A percentile compares a stretch with the other conserved stretches of the same genome.
Evolutionary conservation across 1,140 invertebrate species (phyloP).

Genomic region (Lutraria rhynchaena): DNA sequence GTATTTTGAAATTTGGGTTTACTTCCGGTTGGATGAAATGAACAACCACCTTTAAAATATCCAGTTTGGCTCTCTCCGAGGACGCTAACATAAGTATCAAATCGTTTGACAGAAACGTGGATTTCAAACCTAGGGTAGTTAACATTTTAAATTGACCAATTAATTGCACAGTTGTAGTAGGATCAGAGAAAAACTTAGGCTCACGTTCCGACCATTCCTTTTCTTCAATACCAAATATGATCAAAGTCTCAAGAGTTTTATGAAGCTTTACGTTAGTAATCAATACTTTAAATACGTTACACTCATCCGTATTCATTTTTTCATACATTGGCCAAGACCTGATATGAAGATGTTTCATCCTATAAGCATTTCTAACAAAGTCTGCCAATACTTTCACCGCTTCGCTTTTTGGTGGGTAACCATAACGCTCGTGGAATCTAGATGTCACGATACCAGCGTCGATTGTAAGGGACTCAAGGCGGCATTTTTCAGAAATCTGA

Average conservation of each 20-base stretch:
- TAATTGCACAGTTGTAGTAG: slow-evolving; percentile 28
- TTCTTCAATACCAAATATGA: slow-evolving; percentile 64
- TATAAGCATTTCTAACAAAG: slow-evolving; percentile 62
- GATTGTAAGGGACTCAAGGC: slow-evolving; percentile 63
- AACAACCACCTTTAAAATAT: slow-evolving; percentile 62
- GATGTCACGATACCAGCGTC: slow-evolving; percentile 63
- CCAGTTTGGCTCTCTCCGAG: slow-evolving; percentile 46
- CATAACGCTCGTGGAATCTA: slow-evolving; percentile 44
- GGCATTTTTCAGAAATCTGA: slow-evolving; percentile 56
- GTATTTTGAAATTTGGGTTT: slow-evolving; percentile 40
- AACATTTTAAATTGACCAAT: slow-evolving; percentile 61
- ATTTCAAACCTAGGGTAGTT: slow-evolving; percentile 61
- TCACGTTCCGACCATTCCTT: slow-evolving; percentile 61
- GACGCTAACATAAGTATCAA: slow-evolving; percentile 60
- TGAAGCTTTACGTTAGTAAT: slow-evolving; percentile 54
- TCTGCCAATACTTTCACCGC: slow-evolving; percentile 50
- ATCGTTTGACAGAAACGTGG: slow-evolving; percentile 66
- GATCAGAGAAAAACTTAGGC: slow-evolving; percentile 54
- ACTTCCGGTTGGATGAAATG: slow-evolving; percentile 50
- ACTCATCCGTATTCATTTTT: slow-evolving; percentile 27
- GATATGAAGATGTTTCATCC: slow-evolving; percentile 61
- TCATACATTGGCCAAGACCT: slow-evolving; percentile 67
- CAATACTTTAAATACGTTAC: slow-evolving; percentile 58
- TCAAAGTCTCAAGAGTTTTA: slow-evolving; percentile 61
- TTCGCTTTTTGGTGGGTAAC: slow-evolving; percentile 49